Evolutionary conservation across 1,140 invertebrate genomes (phyloP), one percentile per base, ranked within the genome.

Genomic region (Drosophila repleta): DNA sequence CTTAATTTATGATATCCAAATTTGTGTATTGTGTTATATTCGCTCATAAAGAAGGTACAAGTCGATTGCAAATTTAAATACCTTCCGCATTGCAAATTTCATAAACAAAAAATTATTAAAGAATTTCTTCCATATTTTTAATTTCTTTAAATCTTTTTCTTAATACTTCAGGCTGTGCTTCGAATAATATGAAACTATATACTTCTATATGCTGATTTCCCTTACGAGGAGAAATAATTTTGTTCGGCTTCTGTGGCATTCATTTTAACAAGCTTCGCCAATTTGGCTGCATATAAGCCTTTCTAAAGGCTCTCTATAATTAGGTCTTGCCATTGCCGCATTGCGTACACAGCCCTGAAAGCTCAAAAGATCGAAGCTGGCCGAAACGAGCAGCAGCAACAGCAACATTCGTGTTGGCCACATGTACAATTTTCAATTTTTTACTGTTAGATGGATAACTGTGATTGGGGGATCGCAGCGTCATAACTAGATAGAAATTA

Each of bases 371-470:
- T 43, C 61, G 57, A 21, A 41, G 24, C 18, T 18, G 56, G 43
- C 49, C 35, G 15, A 62, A 37, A 41, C 49, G 51, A 29, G 15
- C 37, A 15, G 10, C 4, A 57, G 24, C 52, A 46, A 18, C 39
- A 15, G 11, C 8, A 51, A 24, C 29, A 15, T 17, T 35, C 29
- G 46, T 45, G 51, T 60, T 61, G 48, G 56, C 65, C 65, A 85
- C 69, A 77, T 85, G 60, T 64, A 76, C 77, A 85, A 85, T 81
- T 87, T 87, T 79, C 61, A 79, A 87, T 87, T 88, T 76, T 82
- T 88, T 71, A 82, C 83, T 88, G 83, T 87, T 88, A 79, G 64
- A 80, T 68, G 88, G 82, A 88, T 87, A 88, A 87, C 82, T 82
- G 82, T 82, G 78, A 76, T 87, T 71, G 64, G 52, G 41, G 35